Conservation (phyloP, 2,888 invertebrate species). For the Drosophila kuntzei region DNA sequence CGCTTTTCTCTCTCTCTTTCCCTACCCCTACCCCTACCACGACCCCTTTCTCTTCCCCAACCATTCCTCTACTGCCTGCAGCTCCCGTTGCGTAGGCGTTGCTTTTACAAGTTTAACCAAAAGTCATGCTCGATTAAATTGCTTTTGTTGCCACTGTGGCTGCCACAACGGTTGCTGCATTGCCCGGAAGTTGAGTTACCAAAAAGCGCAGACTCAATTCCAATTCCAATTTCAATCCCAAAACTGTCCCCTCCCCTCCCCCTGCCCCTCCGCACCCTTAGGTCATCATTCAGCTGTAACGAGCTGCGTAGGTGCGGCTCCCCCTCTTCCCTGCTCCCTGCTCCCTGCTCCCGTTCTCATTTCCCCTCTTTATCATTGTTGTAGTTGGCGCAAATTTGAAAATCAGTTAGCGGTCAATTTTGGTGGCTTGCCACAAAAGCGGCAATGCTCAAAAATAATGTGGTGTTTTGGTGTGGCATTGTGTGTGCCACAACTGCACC, state of each 20-base stretch:
- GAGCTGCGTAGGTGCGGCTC: slow-evolving; percentile 68
- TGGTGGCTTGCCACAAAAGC: slow-evolving; percentile 69
- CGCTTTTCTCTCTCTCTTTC: background rate
- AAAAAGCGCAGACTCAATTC: slow-evolving; percentile 69
- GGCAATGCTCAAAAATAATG: slow-evolving; percentile 59
- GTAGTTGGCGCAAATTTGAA: slow-evolving; percentile 65
- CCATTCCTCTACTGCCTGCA: no score
- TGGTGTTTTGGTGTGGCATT: slow-evolving; percentile 75
- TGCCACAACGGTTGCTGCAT: slow-evolving; percentile 33
- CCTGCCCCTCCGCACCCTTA: background rate
- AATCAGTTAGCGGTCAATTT: slow-evolving; percentile 78
- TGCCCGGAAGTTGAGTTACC: slow-evolving; percentile 80
- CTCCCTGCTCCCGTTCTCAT: no score
- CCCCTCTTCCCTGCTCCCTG: background rate
- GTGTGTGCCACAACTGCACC: slow-evolving; percentile 51
- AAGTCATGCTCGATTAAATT: slow-evolving; percentile 84
- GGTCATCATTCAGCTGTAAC: slow-evolving; percentile 51
- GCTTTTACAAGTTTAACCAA: slow-evolving; percentile 76
- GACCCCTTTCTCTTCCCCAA: no score
- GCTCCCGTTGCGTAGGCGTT: slow-evolving; percentile 65
- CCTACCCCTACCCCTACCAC: no score
- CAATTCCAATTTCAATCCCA: slow-evolving; percentile 46
- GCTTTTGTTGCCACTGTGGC: slow-evolving; percentile 60
- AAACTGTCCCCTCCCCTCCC: background rate
- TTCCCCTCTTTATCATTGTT: background rate